Base-by-base conservation (phyloP, 2,888 invertebrate species). In the Aquatica leii region DNA sequence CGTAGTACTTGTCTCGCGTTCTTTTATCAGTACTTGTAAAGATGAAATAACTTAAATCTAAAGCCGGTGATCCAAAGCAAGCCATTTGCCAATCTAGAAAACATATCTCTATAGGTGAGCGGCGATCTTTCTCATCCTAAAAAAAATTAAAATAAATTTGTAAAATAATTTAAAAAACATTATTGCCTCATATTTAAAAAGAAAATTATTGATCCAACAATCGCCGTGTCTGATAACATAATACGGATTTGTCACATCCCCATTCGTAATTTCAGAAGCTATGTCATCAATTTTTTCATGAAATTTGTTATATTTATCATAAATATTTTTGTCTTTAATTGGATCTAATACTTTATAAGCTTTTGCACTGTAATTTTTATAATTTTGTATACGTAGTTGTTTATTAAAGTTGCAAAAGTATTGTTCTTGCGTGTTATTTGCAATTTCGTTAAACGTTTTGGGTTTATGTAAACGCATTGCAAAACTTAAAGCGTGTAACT, bases 41-140 rank as follows among this genome's bases (percentile, higher is more conserved):
- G 14, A 79, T 51, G 54, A 77, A 67, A 51, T 79, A 78, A 4
- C 73, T 62, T 40, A 80, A 49, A 60, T 80, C 80, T 35, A 73
- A 56, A 8, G 70, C 75, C 0, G 76, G 76, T 6, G 74, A 69
- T 8, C 63, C 59, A 8, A 57, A 40, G 14, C 65, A 40, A 15
- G 66, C 51, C 6, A 72, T 40, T 63, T 74, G 74, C 66, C 69
- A 74, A 49, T 74, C 74, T 20, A 74, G 21, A 2, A 73, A 50
- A 17, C 62, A 62, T 15, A 62, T 2, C 11, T 62, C 53, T 3
- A 57, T 57, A 1, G 62, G 62, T n/a, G n/a, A n/a, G 6, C 6
- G 2, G 6, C 2, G 24, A 24, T 24, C 6, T 4, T 4, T 4
- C 6, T 24, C 24, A 24, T 24, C 6, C 24, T 24, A 6, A 24